These are phyloP conservation scores for Enteromius fasciolatus DNA, from an alignment of 2,797 vertebrate genomes.

Conservation along the genomic window DNA sequence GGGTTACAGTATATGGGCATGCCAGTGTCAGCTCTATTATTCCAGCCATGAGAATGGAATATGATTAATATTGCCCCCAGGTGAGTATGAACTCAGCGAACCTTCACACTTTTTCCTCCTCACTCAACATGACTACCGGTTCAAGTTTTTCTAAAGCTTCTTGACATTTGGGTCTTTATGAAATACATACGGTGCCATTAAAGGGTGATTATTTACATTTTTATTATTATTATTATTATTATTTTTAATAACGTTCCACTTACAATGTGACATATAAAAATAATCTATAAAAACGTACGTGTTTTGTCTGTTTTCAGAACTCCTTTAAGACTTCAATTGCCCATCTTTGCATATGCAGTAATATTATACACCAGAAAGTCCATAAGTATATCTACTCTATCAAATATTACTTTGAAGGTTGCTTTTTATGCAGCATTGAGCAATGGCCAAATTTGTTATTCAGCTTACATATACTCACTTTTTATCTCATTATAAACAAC, in stretches of 20 bases:
- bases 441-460: background rate
- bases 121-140: conserved; percentile 33
- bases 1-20: conserved; percentile 31
- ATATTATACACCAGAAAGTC: too few species aligned
- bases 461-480: background rate
- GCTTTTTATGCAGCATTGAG: background rate
- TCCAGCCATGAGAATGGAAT: conserved; percentile 32
- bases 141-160: conserved; percentile 15
- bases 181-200: background rate
- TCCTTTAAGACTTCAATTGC: background rate
- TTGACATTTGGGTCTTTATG: conserved; percentile 2
- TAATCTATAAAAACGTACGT: too few species aligned
- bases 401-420: background rate
- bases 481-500: background rate
- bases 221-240: background rate
- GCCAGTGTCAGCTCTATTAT: conserved; percentile 24
- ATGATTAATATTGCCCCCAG: conserved; percentile 50
- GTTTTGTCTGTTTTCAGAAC: background rate
- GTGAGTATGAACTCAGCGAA: conserved; percentile 40
- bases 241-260: background rate
- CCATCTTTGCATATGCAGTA: background rate
- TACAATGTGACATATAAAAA: background rate
- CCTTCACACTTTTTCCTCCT: conserved; percentile 44
- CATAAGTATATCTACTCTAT: background rate
- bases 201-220: background rate